Conservation (phyloP, 2,888 invertebrate species). For the Nemoura dubitans region DNA sequence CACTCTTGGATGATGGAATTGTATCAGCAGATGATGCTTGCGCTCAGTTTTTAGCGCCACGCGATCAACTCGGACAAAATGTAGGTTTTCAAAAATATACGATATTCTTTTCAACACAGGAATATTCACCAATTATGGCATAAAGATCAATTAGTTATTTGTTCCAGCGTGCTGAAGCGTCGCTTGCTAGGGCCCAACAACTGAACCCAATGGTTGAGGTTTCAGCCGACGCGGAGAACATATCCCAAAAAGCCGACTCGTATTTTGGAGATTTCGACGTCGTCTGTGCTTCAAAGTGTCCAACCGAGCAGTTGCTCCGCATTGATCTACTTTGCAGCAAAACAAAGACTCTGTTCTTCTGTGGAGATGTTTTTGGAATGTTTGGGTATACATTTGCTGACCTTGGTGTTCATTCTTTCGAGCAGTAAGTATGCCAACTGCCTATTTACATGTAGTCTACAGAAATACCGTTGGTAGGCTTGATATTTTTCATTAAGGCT, state of each 20-base stretch:
- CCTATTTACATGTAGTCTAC: background rate
- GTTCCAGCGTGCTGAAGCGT: slow-evolving; percentile 82
- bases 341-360: slow-evolving; percentile 82
- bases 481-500: no score
- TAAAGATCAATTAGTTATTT: background rate
- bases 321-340: slow-evolving; percentile 81
- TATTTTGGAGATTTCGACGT: slow-evolving; percentile 83
- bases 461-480: no score
- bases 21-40: slow-evolving; percentile 77
- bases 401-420: slow-evolving; percentile 82
- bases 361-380: slow-evolving; percentile 92
- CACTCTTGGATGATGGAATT: slow-evolving; percentile 80
- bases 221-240: slow-evolving; percentile 69
- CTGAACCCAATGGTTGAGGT: slow-evolving; percentile 95
- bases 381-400: slow-evolving; percentile 93
- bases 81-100: slow-evolving; percentile 61
- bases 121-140: no score
- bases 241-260: slow-evolving; percentile 73
- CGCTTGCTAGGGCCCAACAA: slow-evolving; percentile 78
- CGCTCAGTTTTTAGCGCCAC: slow-evolving; percentile 85
- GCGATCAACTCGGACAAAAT: slow-evolving; percentile 78
- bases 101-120: background rate
- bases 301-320: slow-evolving; percentile 74
- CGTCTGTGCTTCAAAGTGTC: slow-evolving; percentile 81
- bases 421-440: slow-evolving; percentile 68